These are phyloP conservation scores for Apteryx owenii DNA, from an alignment of 2,113 vertebrate genomes.

Conservation along the genomic window DNA sequence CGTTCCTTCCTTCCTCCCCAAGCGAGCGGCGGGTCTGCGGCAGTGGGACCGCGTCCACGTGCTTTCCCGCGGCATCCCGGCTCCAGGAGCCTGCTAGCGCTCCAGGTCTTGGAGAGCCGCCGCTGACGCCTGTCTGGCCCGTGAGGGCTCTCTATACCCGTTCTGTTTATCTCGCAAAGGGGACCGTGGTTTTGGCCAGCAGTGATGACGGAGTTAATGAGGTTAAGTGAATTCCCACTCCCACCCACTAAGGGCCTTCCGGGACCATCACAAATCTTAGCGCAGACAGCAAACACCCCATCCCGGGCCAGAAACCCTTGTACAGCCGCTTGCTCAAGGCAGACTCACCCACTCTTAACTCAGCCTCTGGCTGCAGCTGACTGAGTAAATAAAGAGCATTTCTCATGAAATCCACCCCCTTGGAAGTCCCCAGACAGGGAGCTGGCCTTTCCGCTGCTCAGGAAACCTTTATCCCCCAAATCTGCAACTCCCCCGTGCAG, in stretches of 20 bases:
- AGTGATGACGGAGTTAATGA: not conserved
- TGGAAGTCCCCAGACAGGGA: not conserved
- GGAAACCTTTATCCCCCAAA: not conserved
- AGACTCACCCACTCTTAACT: slow-evolving; percentile 1
- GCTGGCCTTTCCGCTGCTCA: not conserved
- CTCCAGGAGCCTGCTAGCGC: not conserved
- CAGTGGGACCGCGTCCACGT: rapidly evolving
- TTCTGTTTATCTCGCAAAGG: not conserved
- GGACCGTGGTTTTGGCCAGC: not conserved
- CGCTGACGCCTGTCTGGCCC: not conserved
- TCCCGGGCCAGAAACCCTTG: not conserved
- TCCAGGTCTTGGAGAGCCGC: rapidly evolving
- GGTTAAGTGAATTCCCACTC: not conserved
- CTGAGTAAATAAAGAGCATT: slow-evolving; percentile 31
- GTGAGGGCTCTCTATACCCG: not conserved
- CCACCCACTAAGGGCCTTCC: slow-evolving; percentile 10
- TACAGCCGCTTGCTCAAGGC: not conserved
- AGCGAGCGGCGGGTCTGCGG: rapidly evolving
- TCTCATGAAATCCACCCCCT: slow-evolving; percentile 2
- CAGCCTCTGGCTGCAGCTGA: not conserved
- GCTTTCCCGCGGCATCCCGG: not conserved
- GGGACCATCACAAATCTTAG: not conserved
- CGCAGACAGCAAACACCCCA: not conserved
- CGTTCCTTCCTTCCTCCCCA: not conserved
- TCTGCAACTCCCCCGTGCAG: not conserved